phyloP scores from a whole-genome alignment of 1,140 invertebrate genomes.

The Hesperophylax magnus region DNA sequence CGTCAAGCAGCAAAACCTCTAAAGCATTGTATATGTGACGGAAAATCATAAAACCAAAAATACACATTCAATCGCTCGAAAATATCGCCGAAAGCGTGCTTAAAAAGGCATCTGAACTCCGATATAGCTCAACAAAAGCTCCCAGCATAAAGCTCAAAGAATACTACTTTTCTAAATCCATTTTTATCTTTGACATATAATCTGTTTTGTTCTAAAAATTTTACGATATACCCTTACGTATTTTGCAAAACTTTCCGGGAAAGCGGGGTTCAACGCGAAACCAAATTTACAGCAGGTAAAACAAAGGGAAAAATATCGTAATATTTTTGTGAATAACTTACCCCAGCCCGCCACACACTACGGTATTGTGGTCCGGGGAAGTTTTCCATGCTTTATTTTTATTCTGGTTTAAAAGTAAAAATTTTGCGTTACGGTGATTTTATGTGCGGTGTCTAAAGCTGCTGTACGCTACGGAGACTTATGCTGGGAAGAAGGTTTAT shows the following conservation, averaged over 20 bases:
- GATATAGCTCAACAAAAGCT: too few relatives aligned
- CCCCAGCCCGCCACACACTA: neutral
- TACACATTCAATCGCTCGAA: too few relatives aligned
- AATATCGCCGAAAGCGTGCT: too few relatives aligned
- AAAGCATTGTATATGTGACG: too few relatives aligned
- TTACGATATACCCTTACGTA: slow-evolving; percentile 17
- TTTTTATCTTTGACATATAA: slow-evolving; percentile 39
- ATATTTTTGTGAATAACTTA: slow-evolving; percentile 34
- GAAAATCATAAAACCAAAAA: too few relatives aligned
- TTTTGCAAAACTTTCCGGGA: slow-evolving; percentile 14
- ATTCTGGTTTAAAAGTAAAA: slow-evolving; percentile 20
- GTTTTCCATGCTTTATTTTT: slow-evolving; percentile 19
- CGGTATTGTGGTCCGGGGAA: neutral
- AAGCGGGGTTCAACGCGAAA: slow-evolving; percentile 1
- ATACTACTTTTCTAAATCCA: slow-evolving; percentile 25
- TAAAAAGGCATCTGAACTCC: too few relatives aligned
- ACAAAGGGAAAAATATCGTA: slow-evolving; percentile 29
- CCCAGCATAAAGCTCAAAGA: too few relatives aligned
- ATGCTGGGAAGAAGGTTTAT: too few relatives aligned
- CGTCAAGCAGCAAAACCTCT: too few relatives aligned
- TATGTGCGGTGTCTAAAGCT: neutral
- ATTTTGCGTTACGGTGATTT: neutral
- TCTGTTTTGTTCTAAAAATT: slow-evolving; percentile 36
- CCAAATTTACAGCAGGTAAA: slow-evolving; percentile 36
- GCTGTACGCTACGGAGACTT: neutral